Evolutionary conservation across 2,797 vertebrate genomes (phyloP).

Genomic region (Etheostoma nigrum): DNA sequence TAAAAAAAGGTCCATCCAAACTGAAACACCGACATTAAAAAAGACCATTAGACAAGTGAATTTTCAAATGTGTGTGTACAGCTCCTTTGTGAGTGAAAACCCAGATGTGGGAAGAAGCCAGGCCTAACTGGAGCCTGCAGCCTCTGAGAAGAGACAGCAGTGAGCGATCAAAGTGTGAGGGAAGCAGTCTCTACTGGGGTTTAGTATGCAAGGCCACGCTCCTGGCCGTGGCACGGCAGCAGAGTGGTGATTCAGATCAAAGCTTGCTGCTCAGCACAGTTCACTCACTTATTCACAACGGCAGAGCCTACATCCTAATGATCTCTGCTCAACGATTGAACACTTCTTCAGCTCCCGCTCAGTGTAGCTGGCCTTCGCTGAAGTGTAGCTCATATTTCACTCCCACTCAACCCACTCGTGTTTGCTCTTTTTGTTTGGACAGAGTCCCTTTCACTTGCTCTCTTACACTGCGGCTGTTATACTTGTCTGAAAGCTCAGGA

Average conservation of each 20-base stretch:
- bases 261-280: slow-evolving; percentile 53
- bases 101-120: background rate
- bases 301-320: slow-evolving; percentile 47
- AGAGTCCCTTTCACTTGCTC: slow-evolving; percentile 13
- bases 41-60: background rate
- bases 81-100: background rate
- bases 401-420: background rate
- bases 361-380: slow-evolving; percentile 12
- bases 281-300: slow-evolving; percentile 60
- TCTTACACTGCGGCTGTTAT: background rate
- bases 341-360: slow-evolving; percentile 31
- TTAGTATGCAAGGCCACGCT: slow-evolving; percentile 58
- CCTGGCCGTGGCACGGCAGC: slow-evolving; percentile 43
- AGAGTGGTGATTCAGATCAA: slow-evolving; percentile 66
- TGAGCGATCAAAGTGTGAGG: slow-evolving; percentile 45
- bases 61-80: background rate
- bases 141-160: slow-evolving; percentile 24
- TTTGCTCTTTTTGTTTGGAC: slow-evolving; percentile 24
- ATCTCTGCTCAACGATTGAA: slow-evolving; percentile 31
- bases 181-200: slow-evolving; percentile 23
- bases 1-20: background rate
- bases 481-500: background rate
- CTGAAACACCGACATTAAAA: background rate
- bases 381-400: slow-evolving; percentile 39
- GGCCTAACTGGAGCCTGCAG: slow-evolving; percentile 18